Evolutionary conservation across 2,113 vertebrate genomes (phyloP), one percentile per base, ranked within the genome.

Genomic region (Rhinogobius similis): DNA sequence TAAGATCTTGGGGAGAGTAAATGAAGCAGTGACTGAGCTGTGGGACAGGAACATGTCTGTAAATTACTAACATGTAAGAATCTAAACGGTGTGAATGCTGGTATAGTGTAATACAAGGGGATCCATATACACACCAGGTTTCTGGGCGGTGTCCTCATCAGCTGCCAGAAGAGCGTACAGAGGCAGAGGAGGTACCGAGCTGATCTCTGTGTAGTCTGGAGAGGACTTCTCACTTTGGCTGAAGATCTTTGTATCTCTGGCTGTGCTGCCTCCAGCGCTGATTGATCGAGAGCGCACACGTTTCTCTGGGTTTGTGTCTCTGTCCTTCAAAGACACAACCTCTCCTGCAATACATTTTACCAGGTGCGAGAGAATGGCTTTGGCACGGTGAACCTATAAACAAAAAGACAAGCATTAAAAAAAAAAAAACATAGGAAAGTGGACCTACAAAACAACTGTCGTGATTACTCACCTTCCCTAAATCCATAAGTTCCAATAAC

Each of bases 321-420:
- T 83, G 68, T 97, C 97, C 84, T 92, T 94, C 46, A 98, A n/a
- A 67, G 93, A 88, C 78, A 98, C 95, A 39, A 98, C 91, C 91
- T 99, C 98, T 61, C 98, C 97, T 61, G 98, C 98, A 84, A 99
- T 98, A 86, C 96, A 98, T 82, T 98, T 99, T 53, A 99, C 97
- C 65, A 99, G 87, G 86, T 99, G 98, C 4, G 97, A 96, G 32
- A 99, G 90, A 84, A 99, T 99, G 63, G 97, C 98, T 84, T 98
- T 99, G 80, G 96, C 95, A 81, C 97, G 93, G 63, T 87, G 82
- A 69, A 92, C 90, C 90, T 91, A 39, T 14, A 76, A 0, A 41
- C 14, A 81, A 12, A 62, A 58, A 4, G 9, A n/a, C n/a, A n/a
- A 38, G 4, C 32, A 36, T n/a, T n/a, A 8, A 10, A 50, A 10